Evolutionary conservation across 2,797 vertebrate genomes (phyloP), one percentile per base, ranked within the genome.

Genomic region (Steatocranus sp.): DNA sequence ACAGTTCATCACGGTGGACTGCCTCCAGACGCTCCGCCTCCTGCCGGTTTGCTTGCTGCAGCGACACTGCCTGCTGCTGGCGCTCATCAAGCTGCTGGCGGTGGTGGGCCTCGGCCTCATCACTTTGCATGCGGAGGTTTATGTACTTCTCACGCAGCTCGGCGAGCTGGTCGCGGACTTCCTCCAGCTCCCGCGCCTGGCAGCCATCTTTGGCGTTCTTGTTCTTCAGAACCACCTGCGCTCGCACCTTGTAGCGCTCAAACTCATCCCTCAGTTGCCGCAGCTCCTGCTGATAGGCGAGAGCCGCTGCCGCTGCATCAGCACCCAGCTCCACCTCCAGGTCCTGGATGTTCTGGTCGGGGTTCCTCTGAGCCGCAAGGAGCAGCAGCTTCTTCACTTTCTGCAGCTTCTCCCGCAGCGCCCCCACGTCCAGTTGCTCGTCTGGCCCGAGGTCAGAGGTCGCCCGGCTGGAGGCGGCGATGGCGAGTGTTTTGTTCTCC

Each of bases 121-220:
- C 97, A 0, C 91, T 93, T 34, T 96, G 95, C 41, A 98, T 95
- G 15, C 97, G 96, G 14, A 99, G 94, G 51, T 91, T 95, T n/a
- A 98, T 91, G 30, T 99, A 98, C 83, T 98, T 98, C 91, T 99
- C 98, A 63, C 96, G 97, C 25, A 99, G 95, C 80, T 98, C 98
- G 0, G 95, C 88, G 84, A 99, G 96, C 93, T 98, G 98, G 83
- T 97, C 97, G 6, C 96, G 97, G 0, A 95, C 93, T 25, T 97
- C 97, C 95, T 97, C 97, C 90, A 99, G 96, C 78, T 99, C 98
- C 73, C 92, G 96, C 2, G 96, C 95, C 92, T 97, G 93, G 36
- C 89, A 96, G 11, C 97, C 96, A 0, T 99, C 98, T 86, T 97
- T 97, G 63, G 87, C 70, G 1, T 95, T 97, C 91, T 98, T 98